Base-by-base conservation (phyloP, 2,797 vertebrate species). In the Phoxinus dragarum region DNA sequence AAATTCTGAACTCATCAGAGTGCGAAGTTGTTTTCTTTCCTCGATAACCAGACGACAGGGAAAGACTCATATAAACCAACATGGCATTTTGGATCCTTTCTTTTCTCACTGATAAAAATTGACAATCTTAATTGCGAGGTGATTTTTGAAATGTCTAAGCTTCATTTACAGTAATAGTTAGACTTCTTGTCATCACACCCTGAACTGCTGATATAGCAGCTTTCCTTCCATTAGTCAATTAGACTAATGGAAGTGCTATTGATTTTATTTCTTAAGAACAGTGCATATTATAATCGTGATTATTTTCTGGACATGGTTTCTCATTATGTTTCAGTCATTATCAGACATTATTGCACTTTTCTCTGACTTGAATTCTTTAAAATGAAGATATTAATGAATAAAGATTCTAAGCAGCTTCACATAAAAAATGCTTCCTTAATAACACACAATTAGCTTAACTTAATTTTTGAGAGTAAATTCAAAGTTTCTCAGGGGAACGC, bases 201-300 rank as follows among this genome's bases (percentile, higher is more conserved):
- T 82, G n/a, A 11, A 31, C 42, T 23, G 59, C 23, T 42, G 54
- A 61, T 16, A 61, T 16, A 11, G 54, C 14, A 49, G 21, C 56
- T 74, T 82, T 74, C 40, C 21, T 49, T 36, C 81, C 71, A 82
- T 74, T 66, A 82, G 56, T 49, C 31, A 47, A n/a, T n/a, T 10
- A 11, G 27, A 61, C 36, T 64, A 47, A 49, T 38, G n/a, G 10
- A 64, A 44, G 54, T 44, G 69, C 2, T 64, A 82, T 74, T 74
- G 81, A 74, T 74, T 64, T 44, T 6, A 34, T 71, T 44, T 31
- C 1, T 12, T 82, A 12, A 31, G 67, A 19, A 23, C 38, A 21
- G 17, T 42, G 16, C 17, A 3, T 74, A 27, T 27, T 27, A 27
- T 27, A 27, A 27, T 27, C 27, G 27, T 27, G 27, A 27, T 27